phyloP scores from a whole-genome alignment of 2,888 invertebrate species.

The Gisinianus flammeolus region DNA sequence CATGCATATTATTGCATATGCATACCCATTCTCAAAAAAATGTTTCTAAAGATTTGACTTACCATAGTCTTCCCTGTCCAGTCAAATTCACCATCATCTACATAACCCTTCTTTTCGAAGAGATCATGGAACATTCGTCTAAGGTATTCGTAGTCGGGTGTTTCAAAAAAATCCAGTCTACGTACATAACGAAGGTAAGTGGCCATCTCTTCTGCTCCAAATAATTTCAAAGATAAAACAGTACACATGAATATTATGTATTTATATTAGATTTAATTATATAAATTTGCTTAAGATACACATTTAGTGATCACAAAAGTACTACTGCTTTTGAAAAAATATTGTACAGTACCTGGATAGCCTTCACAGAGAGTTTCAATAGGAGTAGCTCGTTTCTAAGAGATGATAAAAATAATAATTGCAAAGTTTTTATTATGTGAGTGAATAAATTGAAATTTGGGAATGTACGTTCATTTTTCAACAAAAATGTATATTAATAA shows the following conservation, averaged over 20 bases:
- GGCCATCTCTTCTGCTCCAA: constrained; percentile 87
- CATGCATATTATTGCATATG: too few relatives aligned
- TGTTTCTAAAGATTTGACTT: constrained; percentile 60
- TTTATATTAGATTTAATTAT: too few relatives aligned
- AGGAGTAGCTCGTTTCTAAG: constrained; percentile 98
- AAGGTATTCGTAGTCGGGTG: constrained; percentile 98
- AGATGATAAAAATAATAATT: too few relatives aligned
- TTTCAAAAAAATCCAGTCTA: constrained; percentile 98
- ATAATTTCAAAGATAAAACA: neutral
- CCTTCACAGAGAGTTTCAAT: constrained; percentile 85
- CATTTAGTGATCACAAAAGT: neutral
- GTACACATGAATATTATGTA: too few relatives aligned
- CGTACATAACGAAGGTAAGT: constrained; percentile 96
- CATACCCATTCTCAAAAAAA: too few relatives aligned
- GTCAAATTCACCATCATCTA: constrained; percentile 91
- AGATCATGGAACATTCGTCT: constrained; percentile 92
- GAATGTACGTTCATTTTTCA: too few relatives aligned
- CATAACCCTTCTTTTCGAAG: constrained; percentile 68
- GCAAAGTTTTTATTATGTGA: too few relatives aligned
- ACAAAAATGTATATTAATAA: too few relatives aligned
- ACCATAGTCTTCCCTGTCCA: constrained; percentile 87
- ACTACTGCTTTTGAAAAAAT: neutral
- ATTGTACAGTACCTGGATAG: constrained; percentile 66
- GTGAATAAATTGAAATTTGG: too few relatives aligned
- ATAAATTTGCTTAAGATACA: too few relatives aligned